These are phyloP conservation scores for Arothron firmamentum DNA, from an alignment of 2,113 vertebrate genomes.

Conservation along the genomic window DNA sequence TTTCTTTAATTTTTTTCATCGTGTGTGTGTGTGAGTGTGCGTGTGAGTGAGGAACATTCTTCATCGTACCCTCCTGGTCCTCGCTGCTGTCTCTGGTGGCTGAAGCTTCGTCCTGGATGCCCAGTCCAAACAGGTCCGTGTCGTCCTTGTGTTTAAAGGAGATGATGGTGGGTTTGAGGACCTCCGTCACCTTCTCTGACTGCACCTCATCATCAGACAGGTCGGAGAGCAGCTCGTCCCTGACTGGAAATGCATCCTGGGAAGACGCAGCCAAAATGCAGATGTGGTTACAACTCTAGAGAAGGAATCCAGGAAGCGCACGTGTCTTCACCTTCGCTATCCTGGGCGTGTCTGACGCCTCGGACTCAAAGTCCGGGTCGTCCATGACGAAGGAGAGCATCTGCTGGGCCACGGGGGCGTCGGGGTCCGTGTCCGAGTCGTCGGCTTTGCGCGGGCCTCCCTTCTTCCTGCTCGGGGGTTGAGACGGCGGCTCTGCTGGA, in stretches of 20 bases:
- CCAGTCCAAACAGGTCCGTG: constrained; percentile 87
- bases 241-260: constrained; percentile 80
- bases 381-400: constrained; percentile 97
- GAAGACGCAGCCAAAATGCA: not conserved
- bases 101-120: constrained; percentile 73
- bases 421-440: constrained; percentile 85
- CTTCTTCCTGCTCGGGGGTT: constrained; percentile 55
- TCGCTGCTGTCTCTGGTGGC: constrained; percentile 81
- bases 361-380: constrained; percentile 94
- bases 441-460: constrained; percentile 52
- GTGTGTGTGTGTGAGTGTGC: too few species aligned
- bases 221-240: constrained; percentile 86
- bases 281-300: too few species aligned
- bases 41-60: not conserved
- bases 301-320: not conserved
- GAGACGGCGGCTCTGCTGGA: constrained; percentile 43
- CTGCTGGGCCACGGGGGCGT: constrained; percentile 86
- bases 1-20: too few species aligned
- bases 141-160: constrained; percentile 83
- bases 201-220: constrained; percentile 81
- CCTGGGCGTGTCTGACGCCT: constrained; percentile 80
- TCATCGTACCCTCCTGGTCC: constrained; percentile 77
- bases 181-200: constrained; percentile 52
- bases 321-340: constrained; percentile 56
- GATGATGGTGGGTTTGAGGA: constrained; percentile 66